Base-by-base conservation (phyloP, 1,140 invertebrate species). In the Oryctes rhinoceros region DNA sequence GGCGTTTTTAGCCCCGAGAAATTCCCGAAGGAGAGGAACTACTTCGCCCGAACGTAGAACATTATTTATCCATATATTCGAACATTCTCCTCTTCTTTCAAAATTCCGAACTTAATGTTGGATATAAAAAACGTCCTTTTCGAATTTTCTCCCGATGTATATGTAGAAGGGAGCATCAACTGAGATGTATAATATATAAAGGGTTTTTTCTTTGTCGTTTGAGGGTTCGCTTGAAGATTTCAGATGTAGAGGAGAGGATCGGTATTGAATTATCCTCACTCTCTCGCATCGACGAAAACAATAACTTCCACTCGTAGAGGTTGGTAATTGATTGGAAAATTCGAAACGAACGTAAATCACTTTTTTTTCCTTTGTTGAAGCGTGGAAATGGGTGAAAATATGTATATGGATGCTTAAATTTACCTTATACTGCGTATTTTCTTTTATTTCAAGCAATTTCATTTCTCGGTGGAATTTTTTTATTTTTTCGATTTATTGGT, bases 281-380 rank as follows among this genome's bases (percentile, higher is more conserved):
- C 9, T 44, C 9, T 5, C 39, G 49, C 13, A 53, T 15, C 49
- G 11, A 2, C 49, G 49, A 53, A 53, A 53, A 53, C 49, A 53
- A 53, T 53, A 53, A 53, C 49, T 53, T 53, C 49, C 49, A 53
- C 9, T 18, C n/a, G 11, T 53, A 4, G 11, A 18, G 2, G 49
- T 53, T 18, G 13, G 49, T 53, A 53, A 53, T 53, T 53, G 49
- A 53, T 53, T 53, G 49, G 49, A 53, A 53, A 53, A 53, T 53
- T 53, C 13, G 4, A 15, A 53, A 13, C 49, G n/a, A 53, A 53
- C 49, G 13, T 53, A 53, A 53, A 53, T 53, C 49, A 53, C 13
- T 11, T 13, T 53, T 53, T 53, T 18, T 7, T 53, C n/a, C n/a
- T 15, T 10, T 48, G 47, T 48, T 44, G 39, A 10, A 44, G 39